phyloP scores from a whole-genome alignment of 1,140 invertebrate species.

The Nixonia krombeini region DNA sequence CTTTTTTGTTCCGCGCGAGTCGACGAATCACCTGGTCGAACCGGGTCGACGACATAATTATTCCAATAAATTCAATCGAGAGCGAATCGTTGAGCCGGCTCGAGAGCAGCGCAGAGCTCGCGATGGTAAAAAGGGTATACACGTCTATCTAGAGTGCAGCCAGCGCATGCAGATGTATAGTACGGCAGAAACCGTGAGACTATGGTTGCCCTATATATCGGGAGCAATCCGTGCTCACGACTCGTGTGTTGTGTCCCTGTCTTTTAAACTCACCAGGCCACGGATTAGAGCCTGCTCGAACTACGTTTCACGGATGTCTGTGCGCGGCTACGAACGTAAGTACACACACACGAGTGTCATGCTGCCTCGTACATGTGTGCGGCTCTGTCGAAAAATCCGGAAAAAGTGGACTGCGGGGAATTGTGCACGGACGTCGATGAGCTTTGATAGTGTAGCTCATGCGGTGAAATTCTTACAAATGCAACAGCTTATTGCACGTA shows the following conservation, averaged over 20 bases:
- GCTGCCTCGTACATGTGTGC: too few species aligned
- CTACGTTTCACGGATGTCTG: conserved; percentile 28
- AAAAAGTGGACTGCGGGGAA: too few species aligned
- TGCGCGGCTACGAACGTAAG: too few species aligned
- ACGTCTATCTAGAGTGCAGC: conserved; percentile 49
- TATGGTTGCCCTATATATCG: conserved; percentile 70
- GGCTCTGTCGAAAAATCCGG: too few species aligned
- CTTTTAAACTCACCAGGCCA: conserved; percentile 58
- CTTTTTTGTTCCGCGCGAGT: conserved; percentile 28
- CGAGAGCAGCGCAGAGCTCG: conserved; percentile 15
- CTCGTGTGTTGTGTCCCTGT: conserved; percentile 56
- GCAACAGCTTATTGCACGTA: too few species aligned
- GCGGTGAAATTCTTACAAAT: too few species aligned
- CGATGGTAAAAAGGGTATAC: conserved; percentile 52
- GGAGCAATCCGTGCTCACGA: conserved; percentile 62
- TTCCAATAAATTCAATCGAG: conserved; percentile 58
- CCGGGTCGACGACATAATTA: conserved; percentile 54
- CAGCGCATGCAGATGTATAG: conserved; percentile 68
- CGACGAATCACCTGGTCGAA: conserved; percentile 33
- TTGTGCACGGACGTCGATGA: too few species aligned
- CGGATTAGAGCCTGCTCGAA: conserved; percentile 53
- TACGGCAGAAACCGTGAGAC: conserved; percentile 69
- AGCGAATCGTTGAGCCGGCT: conserved; percentile 42
- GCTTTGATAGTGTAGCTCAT: too few species aligned
- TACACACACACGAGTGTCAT: too few species aligned